Evolutionary conservation across 2,113 vertebrate species (phyloP).

Genomic region (Cynoglossus semilaevis): DNA sequence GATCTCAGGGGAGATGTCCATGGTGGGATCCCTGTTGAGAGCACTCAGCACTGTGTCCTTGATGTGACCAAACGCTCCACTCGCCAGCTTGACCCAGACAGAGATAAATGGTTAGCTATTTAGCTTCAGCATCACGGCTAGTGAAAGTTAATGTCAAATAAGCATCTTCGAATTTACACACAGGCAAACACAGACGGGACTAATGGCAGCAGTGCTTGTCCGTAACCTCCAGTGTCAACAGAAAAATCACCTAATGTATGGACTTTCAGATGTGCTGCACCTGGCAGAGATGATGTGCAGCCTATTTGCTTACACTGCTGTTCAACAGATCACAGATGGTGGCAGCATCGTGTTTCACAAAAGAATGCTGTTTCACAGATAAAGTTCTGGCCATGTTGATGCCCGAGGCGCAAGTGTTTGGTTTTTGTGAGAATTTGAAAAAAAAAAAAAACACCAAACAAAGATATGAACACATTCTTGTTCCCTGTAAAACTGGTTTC

Average conservation of each 20-base stretch:
- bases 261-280: not conserved
- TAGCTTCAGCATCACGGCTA: not conserved
- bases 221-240: not conserved
- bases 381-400: not conserved
- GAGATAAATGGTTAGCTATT: not conserved
- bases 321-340: not conserved
- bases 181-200: not conserved
- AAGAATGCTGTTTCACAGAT: not conserved
- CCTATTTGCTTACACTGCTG: not conserved
- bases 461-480: too few species aligned
- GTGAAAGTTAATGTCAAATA: not conserved
- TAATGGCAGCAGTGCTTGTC: not conserved
- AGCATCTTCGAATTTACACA: not conserved
- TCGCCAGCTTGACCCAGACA: slow-evolving; percentile 82
- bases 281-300: not conserved
- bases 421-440: not conserved
- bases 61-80: slow-evolving; percentile 94
- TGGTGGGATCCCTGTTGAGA: slow-evolving; percentile 92
- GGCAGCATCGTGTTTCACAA: not conserved
- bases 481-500: too few species aligned
- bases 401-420: not conserved
- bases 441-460: too few species aligned
- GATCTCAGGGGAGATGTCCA: slow-evolving; percentile 97
- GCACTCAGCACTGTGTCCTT: slow-evolving; percentile 96
- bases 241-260: not conserved